Evolutionary conservation across 2,113 vertebrate genomes (phyloP).

Genomic region (Echinops telfairi): DNA sequence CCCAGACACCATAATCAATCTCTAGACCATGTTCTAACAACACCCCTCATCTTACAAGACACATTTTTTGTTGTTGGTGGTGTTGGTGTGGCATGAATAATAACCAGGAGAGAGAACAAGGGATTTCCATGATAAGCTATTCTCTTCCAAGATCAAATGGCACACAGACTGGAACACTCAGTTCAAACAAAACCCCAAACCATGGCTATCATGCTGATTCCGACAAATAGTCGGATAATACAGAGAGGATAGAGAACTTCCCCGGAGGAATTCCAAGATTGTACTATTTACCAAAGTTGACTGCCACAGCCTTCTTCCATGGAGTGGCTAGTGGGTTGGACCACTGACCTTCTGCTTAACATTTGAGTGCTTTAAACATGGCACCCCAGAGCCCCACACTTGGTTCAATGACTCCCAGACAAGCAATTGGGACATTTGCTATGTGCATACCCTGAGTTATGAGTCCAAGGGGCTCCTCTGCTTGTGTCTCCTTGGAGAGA

Average conservation of each 20-base stretch:
- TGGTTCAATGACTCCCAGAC: not conserved
- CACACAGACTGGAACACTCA: not conserved
- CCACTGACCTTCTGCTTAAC: not conserved
- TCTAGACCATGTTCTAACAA: not conserved
- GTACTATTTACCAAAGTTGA: not conserved
- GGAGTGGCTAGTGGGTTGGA: not conserved
- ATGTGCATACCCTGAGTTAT: not conserved
- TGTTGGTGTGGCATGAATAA: fast-evolving
- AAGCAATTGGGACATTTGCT: not conserved
- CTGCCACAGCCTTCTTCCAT: too few relatives aligned
- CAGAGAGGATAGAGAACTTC: not conserved
- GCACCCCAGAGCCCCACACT: not conserved
- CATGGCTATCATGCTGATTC: not conserved
- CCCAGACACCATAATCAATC: fast-evolving
- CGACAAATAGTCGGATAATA: not conserved
- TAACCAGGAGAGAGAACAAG: fast-evolving
- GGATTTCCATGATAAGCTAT: too few relatives aligned
- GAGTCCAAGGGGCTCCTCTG: not conserved
- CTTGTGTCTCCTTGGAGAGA: not conserved
- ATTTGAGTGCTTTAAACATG: not conserved
- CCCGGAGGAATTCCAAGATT: not conserved
- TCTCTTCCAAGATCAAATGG: not conserved
- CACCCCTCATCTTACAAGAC: not conserved
- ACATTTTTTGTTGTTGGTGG: too few relatives aligned
- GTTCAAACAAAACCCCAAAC: not conserved